Evolutionary conservation across 2,113 vertebrate genomes (phyloP).

Genomic region (Zapus hudsonius): DNA sequence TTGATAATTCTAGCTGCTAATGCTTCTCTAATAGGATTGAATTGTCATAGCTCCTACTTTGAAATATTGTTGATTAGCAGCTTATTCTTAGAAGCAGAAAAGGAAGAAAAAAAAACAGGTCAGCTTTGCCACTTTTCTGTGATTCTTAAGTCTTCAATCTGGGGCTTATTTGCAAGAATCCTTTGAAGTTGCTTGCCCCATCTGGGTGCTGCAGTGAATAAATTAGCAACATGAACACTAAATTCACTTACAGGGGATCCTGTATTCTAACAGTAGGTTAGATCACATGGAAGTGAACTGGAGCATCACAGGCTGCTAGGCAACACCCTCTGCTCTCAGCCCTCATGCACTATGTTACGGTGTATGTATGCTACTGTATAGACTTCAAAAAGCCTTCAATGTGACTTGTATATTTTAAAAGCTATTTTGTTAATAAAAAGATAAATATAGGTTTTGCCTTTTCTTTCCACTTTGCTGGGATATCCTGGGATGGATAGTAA

Average conservation of each 20-base stretch:
- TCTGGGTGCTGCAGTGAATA: background rate
- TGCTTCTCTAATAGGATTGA: slow-evolving; percentile 57
- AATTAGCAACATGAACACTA: background rate
- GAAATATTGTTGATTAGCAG: slow-evolving; percentile 8
- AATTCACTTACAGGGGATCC: background rate
- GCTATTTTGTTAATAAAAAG: background rate
- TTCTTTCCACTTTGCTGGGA: too few relatives aligned
- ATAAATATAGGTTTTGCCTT: background rate
- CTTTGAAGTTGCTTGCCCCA: background rate
- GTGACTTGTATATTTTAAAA: background rate
- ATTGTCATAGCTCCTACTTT: slow-evolving; percentile 36
- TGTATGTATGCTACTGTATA: background rate
- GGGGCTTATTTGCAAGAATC: background rate
- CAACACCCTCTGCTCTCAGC: background rate
- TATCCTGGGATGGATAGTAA: too few relatives aligned
- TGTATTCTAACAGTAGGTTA: background rate
- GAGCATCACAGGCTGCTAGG: background rate
- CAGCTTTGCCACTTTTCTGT: slow-evolving; percentile 31
- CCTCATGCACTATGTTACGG: background rate
- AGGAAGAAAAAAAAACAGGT: background rate
- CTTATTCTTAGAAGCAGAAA: background rate
- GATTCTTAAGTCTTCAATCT: slow-evolving; percentile 30
- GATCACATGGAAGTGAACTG: background rate
- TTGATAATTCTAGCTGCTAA: slow-evolving; percentile 38
- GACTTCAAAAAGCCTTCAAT: background rate